A percentile compares a stretch with the other conserved stretches of the same genome.
phyloP scores from a whole-genome alignment of 2,797 vertebrate genomes.

The Chiroxiphia lanceolata region DNA sequence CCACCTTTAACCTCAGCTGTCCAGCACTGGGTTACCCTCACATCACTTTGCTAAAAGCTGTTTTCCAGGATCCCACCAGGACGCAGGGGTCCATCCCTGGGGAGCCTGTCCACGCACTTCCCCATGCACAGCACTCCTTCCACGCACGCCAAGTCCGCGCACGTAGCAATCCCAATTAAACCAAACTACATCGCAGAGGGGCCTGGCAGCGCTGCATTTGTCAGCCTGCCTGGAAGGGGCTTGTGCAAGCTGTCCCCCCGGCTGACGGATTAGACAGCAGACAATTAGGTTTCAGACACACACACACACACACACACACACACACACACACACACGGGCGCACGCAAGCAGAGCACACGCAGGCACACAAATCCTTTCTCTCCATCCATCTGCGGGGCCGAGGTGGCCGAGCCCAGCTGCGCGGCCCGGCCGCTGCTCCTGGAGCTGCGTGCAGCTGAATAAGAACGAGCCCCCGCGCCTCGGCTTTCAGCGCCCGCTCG shows the following conservation, averaged over 20 bases:
- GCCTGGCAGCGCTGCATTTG: conserved; percentile 68
- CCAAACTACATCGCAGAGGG: conserved; percentile 23
- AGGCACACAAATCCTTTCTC: conserved; percentile 52
- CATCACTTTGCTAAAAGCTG: accelerated
- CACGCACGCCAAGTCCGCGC: background rate
- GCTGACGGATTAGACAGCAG: conserved; percentile 82
- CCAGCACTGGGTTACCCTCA: background rate
- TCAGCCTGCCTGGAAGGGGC: conserved; percentile 74
- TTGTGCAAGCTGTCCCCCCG: conserved; percentile 73
- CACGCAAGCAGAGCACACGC: background rate
- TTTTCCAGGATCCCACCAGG: background rate
- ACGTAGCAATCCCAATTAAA: conserved; percentile 74
- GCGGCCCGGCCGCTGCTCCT: conserved; percentile 42
- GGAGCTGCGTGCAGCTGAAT: conserved; percentile 52
- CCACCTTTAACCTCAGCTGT: background rate
- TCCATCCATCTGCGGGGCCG: conserved; percentile 68
- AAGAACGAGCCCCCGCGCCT: conserved; percentile 43
- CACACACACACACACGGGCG: accelerated
- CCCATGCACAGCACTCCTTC: background rate
- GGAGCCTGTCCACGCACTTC: background rate
- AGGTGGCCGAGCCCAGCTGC: conserved; percentile 68
- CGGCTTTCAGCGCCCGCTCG: conserved; percentile 55
- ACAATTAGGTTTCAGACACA: conserved; percentile 78
- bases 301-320: background rate
- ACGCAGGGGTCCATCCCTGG: accelerated